Percentiles rank a stretch among this genome's conserved stretches.
Evolutionary conservation across 2,888 invertebrate genomes (phyloP).

Genomic region (Plebejus argus): DNA sequence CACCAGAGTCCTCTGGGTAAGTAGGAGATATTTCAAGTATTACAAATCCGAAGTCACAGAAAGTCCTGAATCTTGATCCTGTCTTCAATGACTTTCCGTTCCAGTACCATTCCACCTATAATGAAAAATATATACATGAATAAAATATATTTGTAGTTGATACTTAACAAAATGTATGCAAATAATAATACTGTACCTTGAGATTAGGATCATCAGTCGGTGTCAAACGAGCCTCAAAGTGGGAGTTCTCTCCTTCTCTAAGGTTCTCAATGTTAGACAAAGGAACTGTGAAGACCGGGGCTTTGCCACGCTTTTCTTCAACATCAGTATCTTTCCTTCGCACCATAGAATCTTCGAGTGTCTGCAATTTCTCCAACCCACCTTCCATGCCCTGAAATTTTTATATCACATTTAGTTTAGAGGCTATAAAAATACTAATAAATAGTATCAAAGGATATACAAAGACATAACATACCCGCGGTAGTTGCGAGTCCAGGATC

Average conservation of each 20-base stretch:
- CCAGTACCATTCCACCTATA: conserved; percentile 95
- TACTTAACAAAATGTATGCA: background rate
- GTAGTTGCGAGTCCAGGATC: conserved; percentile 95
- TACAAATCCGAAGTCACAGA: conserved; percentile 98
- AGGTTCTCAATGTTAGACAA: conserved; percentile 92
- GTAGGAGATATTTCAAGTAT: conserved; percentile 98
- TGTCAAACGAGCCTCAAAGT: conserved; percentile 93
- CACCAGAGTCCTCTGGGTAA: conserved; percentile 97
- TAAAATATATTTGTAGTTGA: background rate
- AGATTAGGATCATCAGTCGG: conserved; percentile 95
- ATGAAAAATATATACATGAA: conserved; percentile 36
- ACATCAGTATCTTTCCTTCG: conserved; percentile 86
- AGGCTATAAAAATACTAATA: background rate
- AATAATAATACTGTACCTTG: conserved; percentile 71
- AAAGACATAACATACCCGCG: conserved; percentile 82
- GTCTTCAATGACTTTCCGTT: conserved; percentile 93
- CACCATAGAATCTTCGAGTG: conserved; percentile 93
- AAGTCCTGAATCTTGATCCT: conserved; percentile 96
- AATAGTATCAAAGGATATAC: background rate
- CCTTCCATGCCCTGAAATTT: conserved; percentile 92
- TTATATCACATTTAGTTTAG: background rate
- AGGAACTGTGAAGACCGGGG: conserved; percentile 94
- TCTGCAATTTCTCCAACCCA: conserved; percentile 95
- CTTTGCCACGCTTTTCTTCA: conserved; percentile 89
- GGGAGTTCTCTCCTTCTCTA: conserved; percentile 94